Evolutionary conservation across 2,888 invertebrate genomes (phyloP), one percentile per base, ranked within the genome.

Genomic region (Bruchidius siliquastri): DNA sequence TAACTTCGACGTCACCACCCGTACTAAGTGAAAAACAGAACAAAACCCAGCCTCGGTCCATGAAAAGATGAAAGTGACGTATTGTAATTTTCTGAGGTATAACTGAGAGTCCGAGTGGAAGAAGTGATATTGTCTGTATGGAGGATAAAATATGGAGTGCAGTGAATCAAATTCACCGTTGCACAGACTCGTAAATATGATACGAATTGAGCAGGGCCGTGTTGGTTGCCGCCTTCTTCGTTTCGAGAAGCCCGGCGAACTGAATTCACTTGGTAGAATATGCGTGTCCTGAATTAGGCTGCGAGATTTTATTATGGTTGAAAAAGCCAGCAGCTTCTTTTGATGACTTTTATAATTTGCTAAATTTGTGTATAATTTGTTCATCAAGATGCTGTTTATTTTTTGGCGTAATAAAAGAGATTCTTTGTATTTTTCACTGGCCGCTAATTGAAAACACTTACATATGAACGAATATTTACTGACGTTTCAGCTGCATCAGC

Each of bases 141-240:
- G 77, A 77, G 79, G 78, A 82, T 82, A 80, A 81, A 80, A 80
- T 82, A 82, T 81, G 80, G 79, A 80, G 81, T 80, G 80, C 77
- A 80, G 80, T 83, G 81, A 82, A 83, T 83, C 81, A 81, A 78
- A 75, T 72, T 75, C 69, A 69, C n/a, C 76, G 77, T 77, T 77
- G 78, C 77, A 77, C 76, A 77, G 21, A 22, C 76, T 74, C 79
- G 77, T 80, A 80, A 79, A 79, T 72, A 75, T 20, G 32, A 26
- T 49, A 13, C n/a, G 69, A 32, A 30, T 71, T 71, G 32, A 49
- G 18, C 49, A 49, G 49, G 49, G 49, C 49, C 49, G 49, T 49
- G 49, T 49, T 13, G 6, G 8, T 13, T 18, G 18, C 8, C 49
- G 49, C 18, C 49, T 49, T 13, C 18, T 49, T 18, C 13, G 30